Base-by-base conservation (phyloP, 2,888 invertebrate genomes). In the Acleris holmiana region DNA sequence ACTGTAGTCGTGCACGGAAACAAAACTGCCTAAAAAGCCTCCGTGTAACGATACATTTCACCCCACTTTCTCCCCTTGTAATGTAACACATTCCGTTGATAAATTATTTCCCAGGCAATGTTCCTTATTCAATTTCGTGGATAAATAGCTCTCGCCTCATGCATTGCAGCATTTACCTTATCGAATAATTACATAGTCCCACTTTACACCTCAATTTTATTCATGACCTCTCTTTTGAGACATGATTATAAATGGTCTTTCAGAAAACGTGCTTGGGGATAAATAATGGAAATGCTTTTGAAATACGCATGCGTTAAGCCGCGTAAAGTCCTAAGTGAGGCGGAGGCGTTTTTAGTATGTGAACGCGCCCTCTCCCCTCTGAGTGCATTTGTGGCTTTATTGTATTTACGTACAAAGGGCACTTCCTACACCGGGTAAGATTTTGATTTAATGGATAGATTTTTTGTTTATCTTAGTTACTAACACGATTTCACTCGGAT, bases 41-140 rank as follows among this genome's bases (percentile, higher is more conserved):
- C 23, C 46, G 35, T 71, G 76, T 80, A 79, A 77, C 74, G 73
- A 70, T 71, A 70, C 72, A 72, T 78, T 80, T 80, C 80, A 77
- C 80, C 40, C 71, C 71, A 72, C 77, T 80, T 79, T 82, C 79
- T 79, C 40, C 71, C 72, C 73, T 74, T 76, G 76, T 77, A 80
- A 81, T 76, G 82, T 77, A 78, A 77, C 78, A 77, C 79, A 80
- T 79, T 81, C 73, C 67, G 73, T 78, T 82, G 81, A 82, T 81
- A 82, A 79, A 82, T 82, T 80, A 81, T 82, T 78, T 77, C 61
- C 69, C 69, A 69, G 75, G 71, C 60, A 76, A 29, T 77, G 72
- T 76, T 75, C 75, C 75, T 79, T 77, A 74, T 81, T 82, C 82
- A 78, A 80, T 80, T 79, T 76, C 71, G 69, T 72, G 73, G 78